Evolutionary conservation across 2,797 vertebrate genomes (phyloP).

Genomic region (Carcharodon carcharias): DNA sequence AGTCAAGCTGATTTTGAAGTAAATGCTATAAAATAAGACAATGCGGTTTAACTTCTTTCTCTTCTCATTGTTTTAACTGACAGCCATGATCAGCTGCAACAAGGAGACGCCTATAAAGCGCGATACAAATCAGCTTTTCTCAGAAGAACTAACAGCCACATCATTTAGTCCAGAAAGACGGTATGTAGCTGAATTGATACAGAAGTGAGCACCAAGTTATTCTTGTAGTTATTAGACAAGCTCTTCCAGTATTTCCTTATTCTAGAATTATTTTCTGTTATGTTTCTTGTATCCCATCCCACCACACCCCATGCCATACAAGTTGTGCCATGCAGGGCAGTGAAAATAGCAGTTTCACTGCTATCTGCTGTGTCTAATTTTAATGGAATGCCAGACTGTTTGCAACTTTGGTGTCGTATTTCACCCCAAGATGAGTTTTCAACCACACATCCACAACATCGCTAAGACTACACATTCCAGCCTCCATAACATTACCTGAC

Average conservation of each 20-base stretch:
- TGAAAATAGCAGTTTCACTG: neutral
- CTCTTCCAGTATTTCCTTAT: neutral
- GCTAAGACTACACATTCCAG: neutral
- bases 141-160: slow-evolving; percentile 52
- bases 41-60: neutral
- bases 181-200: slow-evolving; percentile 51
- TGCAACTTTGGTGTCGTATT: no score
- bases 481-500: neutral
- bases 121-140: slow-evolving; percentile 45
- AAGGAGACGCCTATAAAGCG: slow-evolving; percentile 57
- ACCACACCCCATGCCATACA: neutral
- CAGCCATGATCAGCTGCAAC: slow-evolving; percentile 29
- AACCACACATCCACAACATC: no score
- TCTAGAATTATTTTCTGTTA: neutral
- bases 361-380: neutral
- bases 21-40: neutral
- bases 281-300: neutral
- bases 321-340: neutral
- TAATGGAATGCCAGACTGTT: neutral
- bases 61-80: neutral
- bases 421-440: no score
- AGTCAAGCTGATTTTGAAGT: neutral
- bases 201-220: neutral
- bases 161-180: slow-evolving; percentile 75
- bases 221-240: neutral